phyloP scores from a whole-genome alignment of 2,113 vertebrate genomes.

The Zosterops japonicus region DNA sequence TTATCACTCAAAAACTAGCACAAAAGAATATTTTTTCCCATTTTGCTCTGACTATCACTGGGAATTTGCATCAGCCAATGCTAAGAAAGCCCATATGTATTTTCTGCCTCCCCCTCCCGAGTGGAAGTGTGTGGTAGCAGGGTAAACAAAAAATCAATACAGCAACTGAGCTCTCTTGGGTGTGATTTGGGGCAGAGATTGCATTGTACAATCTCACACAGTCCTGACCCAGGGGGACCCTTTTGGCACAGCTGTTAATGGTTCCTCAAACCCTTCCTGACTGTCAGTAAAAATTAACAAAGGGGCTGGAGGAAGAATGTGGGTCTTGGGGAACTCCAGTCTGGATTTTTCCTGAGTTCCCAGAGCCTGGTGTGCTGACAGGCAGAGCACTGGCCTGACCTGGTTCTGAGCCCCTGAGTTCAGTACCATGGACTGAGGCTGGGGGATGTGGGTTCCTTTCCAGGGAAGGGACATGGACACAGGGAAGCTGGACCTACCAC shows the following conservation, averaged over 20 bases:
- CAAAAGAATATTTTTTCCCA: background rate
- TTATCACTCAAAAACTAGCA: background rate
- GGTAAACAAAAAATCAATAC: background rate
- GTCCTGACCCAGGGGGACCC: background rate
- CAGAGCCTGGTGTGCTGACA: rapidly evolving
- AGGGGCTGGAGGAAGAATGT: background rate
- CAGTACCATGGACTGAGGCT: rapidly evolving
- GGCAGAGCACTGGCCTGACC: rapidly evolving
- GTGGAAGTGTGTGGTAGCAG: background rate
- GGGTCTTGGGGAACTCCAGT: background rate
- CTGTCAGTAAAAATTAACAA: background rate
- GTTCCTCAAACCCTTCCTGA: background rate
- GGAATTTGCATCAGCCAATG: background rate
- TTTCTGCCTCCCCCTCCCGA: background rate
- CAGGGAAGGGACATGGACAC: rapidly evolving
- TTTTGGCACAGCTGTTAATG: background rate
- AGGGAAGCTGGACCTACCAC: background rate
- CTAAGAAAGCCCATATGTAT: background rate
- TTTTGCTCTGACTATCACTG: background rate
- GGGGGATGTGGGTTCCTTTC: background rate
- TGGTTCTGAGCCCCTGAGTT: background rate
- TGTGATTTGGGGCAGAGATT: background rate
- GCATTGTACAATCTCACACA: background rate
- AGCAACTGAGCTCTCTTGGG: background rate
- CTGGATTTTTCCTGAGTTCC: background rate